These are phyloP conservation scores for Neoascia interrupta DNA, from an alignment of 2,888 invertebrate species.

Conservation along the genomic window DNA sequence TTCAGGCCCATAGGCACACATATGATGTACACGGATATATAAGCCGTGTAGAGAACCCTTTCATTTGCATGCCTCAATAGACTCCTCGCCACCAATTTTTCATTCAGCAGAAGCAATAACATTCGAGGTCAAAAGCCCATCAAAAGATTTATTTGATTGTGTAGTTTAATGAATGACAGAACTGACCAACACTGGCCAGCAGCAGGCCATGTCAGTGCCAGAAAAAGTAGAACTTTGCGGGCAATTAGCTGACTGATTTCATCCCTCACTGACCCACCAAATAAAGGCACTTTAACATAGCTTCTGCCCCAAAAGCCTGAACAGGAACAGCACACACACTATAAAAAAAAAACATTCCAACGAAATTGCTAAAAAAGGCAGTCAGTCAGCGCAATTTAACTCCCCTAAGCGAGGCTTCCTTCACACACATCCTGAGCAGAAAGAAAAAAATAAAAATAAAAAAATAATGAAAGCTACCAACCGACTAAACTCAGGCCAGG, in stretches of 20 bases:
- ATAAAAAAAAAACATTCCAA: constrained; percentile 27
- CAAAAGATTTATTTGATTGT: constrained; percentile 69
- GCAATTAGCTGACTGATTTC: constrained; percentile 69
- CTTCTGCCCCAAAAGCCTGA: constrained; percentile 5
- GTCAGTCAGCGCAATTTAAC: constrained; percentile 64
- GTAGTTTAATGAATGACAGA: constrained; percentile 67
- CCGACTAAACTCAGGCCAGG: constrained; percentile 1
- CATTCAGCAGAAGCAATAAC: constrained; percentile 67
- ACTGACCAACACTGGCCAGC: constrained; percentile 42
- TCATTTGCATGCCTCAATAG: constrained; percentile 67
- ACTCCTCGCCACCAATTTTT: constrained; percentile 63
- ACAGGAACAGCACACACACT: not conserved
- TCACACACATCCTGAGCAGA: constrained; percentile 8
- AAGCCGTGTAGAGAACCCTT: constrained; percentile 38
- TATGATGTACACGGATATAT: no score
- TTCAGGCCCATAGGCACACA: no score
- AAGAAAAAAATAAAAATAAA: constrained; percentile 43
- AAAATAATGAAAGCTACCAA: constrained; percentile 63
- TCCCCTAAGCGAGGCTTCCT: constrained; percentile 41
- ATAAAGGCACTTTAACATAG: constrained; percentile 66
- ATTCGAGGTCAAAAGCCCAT: constrained; percentile 68
- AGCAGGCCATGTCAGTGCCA: constrained; percentile 1
- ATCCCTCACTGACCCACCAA: constrained; percentile 66
- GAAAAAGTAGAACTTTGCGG: constrained; percentile 59
- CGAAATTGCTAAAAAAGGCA: constrained; percentile 67